Base-by-base conservation (phyloP, 2,113 vertebrate species). In the Leuciscus idus region DNA sequence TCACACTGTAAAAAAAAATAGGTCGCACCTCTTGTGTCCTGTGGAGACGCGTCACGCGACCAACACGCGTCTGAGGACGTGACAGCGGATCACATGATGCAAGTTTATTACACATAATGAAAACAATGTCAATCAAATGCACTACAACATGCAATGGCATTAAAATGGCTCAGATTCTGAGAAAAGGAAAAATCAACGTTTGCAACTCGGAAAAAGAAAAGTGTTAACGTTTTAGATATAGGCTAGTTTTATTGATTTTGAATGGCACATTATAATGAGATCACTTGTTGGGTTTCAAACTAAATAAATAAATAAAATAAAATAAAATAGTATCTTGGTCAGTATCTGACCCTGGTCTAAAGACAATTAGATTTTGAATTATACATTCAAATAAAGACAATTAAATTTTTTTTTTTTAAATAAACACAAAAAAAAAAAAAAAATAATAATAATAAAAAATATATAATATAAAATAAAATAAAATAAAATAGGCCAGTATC, bases 31-130 rank as follows among this genome's bases (percentile, higher is more conserved):
- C 33, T 23, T 36, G 76, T 39, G 76, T 62, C 57, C 33, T 39
- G 76, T 36, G 52, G 15, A 79, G 76, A 43, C 6, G 12, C 1
- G 52, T 26, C 11, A 43, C 6, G 12, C 2, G 52, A 43, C 11
- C 28, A n/a, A 4, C 4, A 23, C 4, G 2, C 6, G 7, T 39
- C 52, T 59, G 52, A 79, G 6, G 33, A 59, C 17, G 55, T 79
- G 55, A 79, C 77, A 61, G 55, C 3, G 9, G 77, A 59, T 30
- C 76, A 59, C 76, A 61, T 79, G 76, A 23, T 21, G 36, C 28
- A 36, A 21, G 0, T 36, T 36, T 36, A 21, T 5, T 30, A 36
- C 17, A 30, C 76, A 33, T 7, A 23, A 9, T 57, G 55, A 57
- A 57, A 57, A 57, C 55, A 57, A 21, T 23, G 0, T 19, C 6